phyloP scores from a whole-genome alignment of 1,140 invertebrate species.

The Trachymyrmex septentrionalis region DNA sequence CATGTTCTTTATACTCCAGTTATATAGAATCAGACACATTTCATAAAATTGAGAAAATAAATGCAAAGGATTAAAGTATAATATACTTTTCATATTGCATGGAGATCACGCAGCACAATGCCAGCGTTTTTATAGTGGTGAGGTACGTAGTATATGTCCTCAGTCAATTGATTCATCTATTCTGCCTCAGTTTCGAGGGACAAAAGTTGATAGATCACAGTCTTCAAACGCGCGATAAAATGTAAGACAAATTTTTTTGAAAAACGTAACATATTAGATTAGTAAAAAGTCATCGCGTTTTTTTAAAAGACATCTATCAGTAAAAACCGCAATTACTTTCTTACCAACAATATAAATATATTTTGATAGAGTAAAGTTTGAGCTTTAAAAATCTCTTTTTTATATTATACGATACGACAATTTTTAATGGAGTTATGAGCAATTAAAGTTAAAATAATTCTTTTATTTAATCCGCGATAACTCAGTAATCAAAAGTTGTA shows the following conservation, averaged over 20 bases:
- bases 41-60: not conserved
- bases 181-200: conserved; percentile 66
- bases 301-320: no score
- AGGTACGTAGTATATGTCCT: conserved; percentile 44
- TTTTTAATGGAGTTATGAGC: no score
- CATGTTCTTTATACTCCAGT: not conserved
- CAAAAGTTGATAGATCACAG: conserved; percentile 72
- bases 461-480: no score
- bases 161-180: conserved; percentile 65
- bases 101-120: conserved; percentile 3
- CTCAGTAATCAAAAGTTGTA: no score
- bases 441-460: no score
- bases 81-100: not conserved
- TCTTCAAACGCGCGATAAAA: conserved; percentile 32
- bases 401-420: no score
- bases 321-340: no score
- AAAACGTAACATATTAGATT: no score
- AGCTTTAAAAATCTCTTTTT: no score
- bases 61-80: not conserved
- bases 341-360: no score
- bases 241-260: conserved; percentile 46
- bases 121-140: not conserved
- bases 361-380: no score
- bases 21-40: not conserved
- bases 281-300: no score